These are phyloP conservation scores for Phrynosoma blainvillii DNA, from an alignment of 2,113 vertebrate genomes.

Conservation along the genomic window DNA sequence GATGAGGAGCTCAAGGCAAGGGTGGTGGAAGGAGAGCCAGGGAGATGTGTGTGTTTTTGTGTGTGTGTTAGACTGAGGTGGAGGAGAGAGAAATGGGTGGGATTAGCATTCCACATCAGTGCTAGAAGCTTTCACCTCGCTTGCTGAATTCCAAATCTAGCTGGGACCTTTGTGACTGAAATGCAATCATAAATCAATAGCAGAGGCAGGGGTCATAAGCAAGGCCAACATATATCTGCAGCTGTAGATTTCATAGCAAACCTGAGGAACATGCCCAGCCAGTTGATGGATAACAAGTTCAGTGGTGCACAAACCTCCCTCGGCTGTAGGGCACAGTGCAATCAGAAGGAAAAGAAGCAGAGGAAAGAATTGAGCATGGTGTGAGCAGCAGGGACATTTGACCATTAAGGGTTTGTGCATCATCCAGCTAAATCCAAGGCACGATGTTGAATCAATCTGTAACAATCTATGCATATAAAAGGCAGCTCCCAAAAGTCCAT, in stretches of 20 bases:
- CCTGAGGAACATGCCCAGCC: not conserved
- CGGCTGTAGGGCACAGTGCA: not conserved
- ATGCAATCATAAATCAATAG: not conserved
- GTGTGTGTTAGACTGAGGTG: not conserved
- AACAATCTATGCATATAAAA: not conserved
- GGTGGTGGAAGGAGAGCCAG: slow-evolving; percentile 30
- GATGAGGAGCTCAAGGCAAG: not conserved
- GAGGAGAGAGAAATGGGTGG: not conserved
- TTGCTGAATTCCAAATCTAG: slow-evolving; percentile 30
- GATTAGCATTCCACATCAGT: not conserved
- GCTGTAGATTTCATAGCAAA: slow-evolving; percentile 18
- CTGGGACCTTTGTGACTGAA: slow-evolving; percentile 23
- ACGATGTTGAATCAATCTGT: not conserved
- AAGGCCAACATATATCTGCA: not conserved
- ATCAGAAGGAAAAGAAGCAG: not conserved
- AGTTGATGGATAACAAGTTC: not conserved
- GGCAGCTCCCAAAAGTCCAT: not conserved
- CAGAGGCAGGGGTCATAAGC: slow-evolving; percentile 16
- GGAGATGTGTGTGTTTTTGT: not conserved
- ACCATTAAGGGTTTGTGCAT: no score
- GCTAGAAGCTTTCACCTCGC: not conserved
- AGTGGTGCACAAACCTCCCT: not conserved
- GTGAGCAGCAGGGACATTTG: not conserved
- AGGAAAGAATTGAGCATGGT: not conserved
- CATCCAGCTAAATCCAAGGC: not conserved